A percentile compares a stretch with the other conserved stretches of the same genome.
Evolutionary conservation across 2,113 vertebrate genomes (phyloP).

Genomic region (Diglossa brunneiventris): DNA sequence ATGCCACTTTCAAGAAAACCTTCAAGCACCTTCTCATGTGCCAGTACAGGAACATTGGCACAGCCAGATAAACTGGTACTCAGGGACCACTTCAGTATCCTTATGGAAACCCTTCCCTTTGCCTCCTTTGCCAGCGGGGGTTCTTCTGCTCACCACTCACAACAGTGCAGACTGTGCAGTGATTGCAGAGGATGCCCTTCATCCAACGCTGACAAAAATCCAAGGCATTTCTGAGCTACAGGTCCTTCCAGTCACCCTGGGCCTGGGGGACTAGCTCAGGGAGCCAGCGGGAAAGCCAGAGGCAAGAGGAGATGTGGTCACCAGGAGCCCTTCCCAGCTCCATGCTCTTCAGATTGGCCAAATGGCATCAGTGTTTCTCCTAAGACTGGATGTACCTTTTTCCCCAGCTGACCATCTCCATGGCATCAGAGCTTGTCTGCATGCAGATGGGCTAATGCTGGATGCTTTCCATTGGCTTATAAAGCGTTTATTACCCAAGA

Average conservation of each 20-base stretch:
- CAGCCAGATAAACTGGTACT: slow-evolving; percentile 83
- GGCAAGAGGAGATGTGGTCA: neutral
- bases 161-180: neutral
- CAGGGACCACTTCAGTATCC: slow-evolving; percentile 11
- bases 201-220: neutral
- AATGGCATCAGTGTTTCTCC: neutral
- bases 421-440: neutral
- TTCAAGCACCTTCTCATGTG: slow-evolving; percentile 97
- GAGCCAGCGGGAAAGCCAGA: neutral
- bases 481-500: neutral
- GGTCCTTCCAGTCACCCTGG: neutral
- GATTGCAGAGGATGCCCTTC: slow-evolving; percentile 22
- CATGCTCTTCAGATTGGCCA: neutral
- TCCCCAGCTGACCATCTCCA: neutral
- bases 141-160: neutral
- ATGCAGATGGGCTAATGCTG: neutral
- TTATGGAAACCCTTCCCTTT: neutral
- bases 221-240: neutral
- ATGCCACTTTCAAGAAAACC: slow-evolving; percentile 98
- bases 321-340: neutral
- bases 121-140: neutral
- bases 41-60: slow-evolving; percentile 95
- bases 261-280: neutral
- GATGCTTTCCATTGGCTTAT: neutral
- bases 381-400: neutral